Conservation (phyloP, 2,888 invertebrate species). For the Caenorhabditis japonica region DNA sequence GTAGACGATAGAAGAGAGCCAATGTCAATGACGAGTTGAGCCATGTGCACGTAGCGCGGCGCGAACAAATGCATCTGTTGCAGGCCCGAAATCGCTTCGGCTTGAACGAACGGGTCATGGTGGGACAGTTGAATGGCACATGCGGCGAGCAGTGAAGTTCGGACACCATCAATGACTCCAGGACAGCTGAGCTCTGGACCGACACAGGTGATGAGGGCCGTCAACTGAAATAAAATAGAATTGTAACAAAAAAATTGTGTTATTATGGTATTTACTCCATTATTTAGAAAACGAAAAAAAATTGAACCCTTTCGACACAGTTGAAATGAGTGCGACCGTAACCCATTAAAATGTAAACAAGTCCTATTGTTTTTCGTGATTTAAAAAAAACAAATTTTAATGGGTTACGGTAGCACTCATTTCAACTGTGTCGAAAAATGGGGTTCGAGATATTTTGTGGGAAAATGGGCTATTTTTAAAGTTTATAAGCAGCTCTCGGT, state of each 20-base stretch:
- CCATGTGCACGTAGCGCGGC: constrained; percentile 92
- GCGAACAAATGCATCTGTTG: constrained; percentile 98
- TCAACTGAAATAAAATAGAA: constrained; percentile 82
- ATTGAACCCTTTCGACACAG: too few relatives aligned
- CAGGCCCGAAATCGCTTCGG: constrained; percentile 94
- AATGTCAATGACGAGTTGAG: constrained; percentile 80
- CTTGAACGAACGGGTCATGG: constrained; percentile 88
- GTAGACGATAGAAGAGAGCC: constrained; percentile 83
- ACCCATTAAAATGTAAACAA: too few relatives aligned
- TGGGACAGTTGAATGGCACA: constrained; percentile 86
- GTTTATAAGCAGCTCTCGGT: too few relatives aligned
- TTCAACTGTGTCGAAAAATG: too few relatives aligned
- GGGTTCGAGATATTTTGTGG: too few relatives aligned
- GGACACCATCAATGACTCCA: constrained; percentile 84
- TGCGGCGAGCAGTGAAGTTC: constrained; percentile 90
- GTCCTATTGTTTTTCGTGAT: too few relatives aligned
- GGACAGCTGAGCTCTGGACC: constrained; percentile 88
- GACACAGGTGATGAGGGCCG: constrained; percentile 95
- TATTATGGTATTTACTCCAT: not conserved
- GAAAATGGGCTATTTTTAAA: too few relatives aligned
- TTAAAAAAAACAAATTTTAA: too few relatives aligned
- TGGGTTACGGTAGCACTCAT: too few relatives aligned
- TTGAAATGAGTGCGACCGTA: too few relatives aligned
- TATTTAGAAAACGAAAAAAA: too few relatives aligned
- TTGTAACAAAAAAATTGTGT: not conserved